These are phyloP conservation scores for Flexamia atlantica DNA, from an alignment of 2,888 invertebrate genomes.

Conservation along the genomic window DNA sequence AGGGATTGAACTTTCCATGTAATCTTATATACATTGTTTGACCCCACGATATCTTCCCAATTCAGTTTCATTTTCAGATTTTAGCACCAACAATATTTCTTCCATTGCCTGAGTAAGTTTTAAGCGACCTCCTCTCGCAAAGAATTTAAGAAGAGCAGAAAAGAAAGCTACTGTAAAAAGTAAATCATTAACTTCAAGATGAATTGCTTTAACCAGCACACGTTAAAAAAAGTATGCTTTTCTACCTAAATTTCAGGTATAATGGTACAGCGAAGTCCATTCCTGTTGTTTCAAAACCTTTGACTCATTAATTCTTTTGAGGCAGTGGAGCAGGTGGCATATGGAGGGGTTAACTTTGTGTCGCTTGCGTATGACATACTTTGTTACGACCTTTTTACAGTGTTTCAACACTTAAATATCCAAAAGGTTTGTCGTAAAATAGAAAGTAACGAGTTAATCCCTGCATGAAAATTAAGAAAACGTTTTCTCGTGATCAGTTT, in stretches of 20 bases:
- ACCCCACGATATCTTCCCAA: conserved; percentile 73
- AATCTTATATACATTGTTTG: conserved; percentile 65
- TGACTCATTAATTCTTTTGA: conserved; percentile 70
- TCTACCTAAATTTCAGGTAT: conserved; percentile 61
- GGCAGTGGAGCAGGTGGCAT: conserved; percentile 70
- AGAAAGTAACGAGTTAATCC: conserved; percentile 55
- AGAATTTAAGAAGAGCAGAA: conserved; percentile 71
- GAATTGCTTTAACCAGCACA: conserved; percentile 73
- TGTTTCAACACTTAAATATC: conserved; percentile 62
- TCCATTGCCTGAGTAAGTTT: conserved; percentile 73
- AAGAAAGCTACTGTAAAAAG: conserved; percentile 72
- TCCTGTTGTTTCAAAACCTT: conserved; percentile 71
- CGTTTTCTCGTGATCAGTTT: conserved; percentile 34
- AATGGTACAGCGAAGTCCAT: conserved; percentile 71
- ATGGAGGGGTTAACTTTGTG: conserved; percentile 67
- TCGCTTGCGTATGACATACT: conserved; percentile 66
- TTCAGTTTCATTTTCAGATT: conserved; percentile 76
- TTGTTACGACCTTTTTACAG: conserved; percentile 8
- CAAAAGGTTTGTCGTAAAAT: conserved; percentile 63
- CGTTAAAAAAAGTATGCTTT: conserved; percentile 73
- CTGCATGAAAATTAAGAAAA: conserved; percentile 42
- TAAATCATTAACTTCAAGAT: conserved; percentile 72
- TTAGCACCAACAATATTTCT: conserved; percentile 73
- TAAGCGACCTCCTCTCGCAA: conserved; percentile 71
- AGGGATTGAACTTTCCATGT: conserved; percentile 73